Evolutionary conservation across 2,888 invertebrate species (phyloP).

Genomic region (Digitonthophagus gazella): DNA sequence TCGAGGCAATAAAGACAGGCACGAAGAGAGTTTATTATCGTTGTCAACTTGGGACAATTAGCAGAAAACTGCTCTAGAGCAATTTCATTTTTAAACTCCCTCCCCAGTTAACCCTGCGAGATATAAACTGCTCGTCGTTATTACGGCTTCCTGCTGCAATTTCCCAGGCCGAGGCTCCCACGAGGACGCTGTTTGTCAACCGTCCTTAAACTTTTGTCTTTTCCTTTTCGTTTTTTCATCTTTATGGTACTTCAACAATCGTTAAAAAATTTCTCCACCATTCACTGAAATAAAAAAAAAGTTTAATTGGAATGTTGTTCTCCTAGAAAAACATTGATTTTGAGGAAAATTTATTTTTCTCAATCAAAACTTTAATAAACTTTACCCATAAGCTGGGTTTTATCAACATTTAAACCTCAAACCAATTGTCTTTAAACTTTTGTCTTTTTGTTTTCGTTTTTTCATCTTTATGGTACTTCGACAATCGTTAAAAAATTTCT

Average conservation of each 20-base stretch:
- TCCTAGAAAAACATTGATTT: no score
- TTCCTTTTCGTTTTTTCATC: background rate
- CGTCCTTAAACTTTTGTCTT: background rate
- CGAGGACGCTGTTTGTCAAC: background rate
- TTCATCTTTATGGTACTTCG: background rate
- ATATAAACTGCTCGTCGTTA: background rate
- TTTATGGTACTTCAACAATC: background rate
- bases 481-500: background rate
- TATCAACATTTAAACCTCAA: no score
- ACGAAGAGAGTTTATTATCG: background rate
- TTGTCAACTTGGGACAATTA: background rate
- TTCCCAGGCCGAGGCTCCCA: background rate
- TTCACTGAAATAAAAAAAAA: no score
- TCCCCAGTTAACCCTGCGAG: background rate
- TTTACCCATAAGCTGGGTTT: no score
- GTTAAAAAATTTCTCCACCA: background rate
- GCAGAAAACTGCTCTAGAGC: background rate
- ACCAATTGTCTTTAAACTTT: background rate
- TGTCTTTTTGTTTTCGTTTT: background rate
- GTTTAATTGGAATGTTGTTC: no score
- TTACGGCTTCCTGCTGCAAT: background rate
- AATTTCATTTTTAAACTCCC: background rate
- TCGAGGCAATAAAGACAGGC: background rate
- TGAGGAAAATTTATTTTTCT: no score
- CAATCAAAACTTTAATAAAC: no score